Evolutionary conservation across 2,888 invertebrate genomes (phyloP).

Genomic region (Onchidella celtica): DNA sequence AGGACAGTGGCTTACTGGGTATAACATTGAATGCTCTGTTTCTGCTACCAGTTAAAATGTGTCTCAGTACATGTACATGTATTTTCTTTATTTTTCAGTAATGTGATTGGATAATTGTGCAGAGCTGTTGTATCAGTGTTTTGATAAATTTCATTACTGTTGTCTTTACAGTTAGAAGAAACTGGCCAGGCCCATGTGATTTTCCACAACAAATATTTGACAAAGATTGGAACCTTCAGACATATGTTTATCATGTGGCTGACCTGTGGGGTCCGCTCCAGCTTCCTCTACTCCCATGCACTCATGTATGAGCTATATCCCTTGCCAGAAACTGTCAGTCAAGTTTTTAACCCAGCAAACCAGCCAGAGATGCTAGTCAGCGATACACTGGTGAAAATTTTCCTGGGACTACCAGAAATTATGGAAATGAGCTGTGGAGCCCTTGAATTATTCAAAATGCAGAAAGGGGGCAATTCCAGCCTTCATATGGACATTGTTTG

Average conservation of each 20-base stretch:
- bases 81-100: too few species aligned
- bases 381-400: conserved; percentile 37
- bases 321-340: conserved; percentile 31
- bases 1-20: too few species aligned
- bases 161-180: conserved; percentile 30
- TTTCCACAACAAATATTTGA: conserved; percentile 40
- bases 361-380: conserved; percentile 10
- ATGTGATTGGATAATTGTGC: too few species aligned
- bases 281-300: conserved; percentile 37
- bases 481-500: conserved; percentile 41
- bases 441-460: conserved; percentile 32
- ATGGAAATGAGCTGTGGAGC: conserved; percentile 42
- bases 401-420: conserved; percentile 41
- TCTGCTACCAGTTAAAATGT: too few species aligned
- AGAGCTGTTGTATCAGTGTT: too few species aligned
- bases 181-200: conserved; percentile 2
- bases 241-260: conserved; percentile 48
- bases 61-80: too few species aligned
- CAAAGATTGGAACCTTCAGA: conserved; percentile 45
- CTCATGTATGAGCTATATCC: conserved; percentile 43
- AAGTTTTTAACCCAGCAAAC: conserved; percentile 13
- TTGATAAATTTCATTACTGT: too few species aligned
- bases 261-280: conserved; percentile 37
- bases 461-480: conserved; percentile 25
- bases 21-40: too few species aligned